Percentiles rank a stretch among this genome's conserved stretches.
Evolutionary conservation across 1,140 invertebrate genomes (phyloP).

Genomic region (Drosophila truncata): DNA sequence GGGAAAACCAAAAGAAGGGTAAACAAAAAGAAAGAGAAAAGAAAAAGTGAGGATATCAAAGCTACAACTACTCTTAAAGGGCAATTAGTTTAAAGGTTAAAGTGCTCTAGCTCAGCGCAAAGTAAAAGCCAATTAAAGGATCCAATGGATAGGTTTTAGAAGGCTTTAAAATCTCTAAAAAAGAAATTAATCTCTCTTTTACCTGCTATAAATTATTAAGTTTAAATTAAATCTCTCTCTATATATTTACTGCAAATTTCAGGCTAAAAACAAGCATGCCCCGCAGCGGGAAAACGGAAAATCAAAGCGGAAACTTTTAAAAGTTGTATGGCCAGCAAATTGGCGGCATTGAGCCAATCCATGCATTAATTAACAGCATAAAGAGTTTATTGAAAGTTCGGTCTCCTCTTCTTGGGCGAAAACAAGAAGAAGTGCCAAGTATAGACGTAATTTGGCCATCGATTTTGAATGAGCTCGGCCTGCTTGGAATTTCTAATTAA

Average conservation of each 20-base stretch:
- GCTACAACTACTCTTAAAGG: constrained; percentile 1
- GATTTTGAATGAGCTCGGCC: constrained; percentile 31
- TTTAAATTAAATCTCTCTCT: background rate
- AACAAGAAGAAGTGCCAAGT: constrained; percentile 13
- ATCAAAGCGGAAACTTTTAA: constrained; percentile 17
- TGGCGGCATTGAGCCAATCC: constrained; percentile 20
- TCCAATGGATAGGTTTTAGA: background rate
- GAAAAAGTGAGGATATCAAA: background rate
- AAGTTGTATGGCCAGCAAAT: constrained; percentile 12
- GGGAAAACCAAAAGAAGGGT: background rate
- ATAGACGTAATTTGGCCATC: constrained; percentile 29
- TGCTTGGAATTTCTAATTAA: constrained; percentile 68
- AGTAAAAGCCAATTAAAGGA: background rate
- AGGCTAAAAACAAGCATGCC: background rate
- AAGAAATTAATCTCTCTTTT: background rate
- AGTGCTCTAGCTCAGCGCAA: background rate
- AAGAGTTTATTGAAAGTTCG: constrained; percentile 48
- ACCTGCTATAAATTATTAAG: background rate
- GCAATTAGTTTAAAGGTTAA: constrained; percentile 2
- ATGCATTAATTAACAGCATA: constrained; percentile 46
- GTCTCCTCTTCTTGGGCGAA: background rate
- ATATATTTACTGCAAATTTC: background rate
- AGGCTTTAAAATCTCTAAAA: background rate
- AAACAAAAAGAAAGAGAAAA: background rate
- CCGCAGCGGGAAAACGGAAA: constrained; percentile 1